Evolutionary conservation across 2,797 vertebrate species (phyloP), one percentile per base, ranked within the genome.

Genomic region (Merluccius polli): DNA sequence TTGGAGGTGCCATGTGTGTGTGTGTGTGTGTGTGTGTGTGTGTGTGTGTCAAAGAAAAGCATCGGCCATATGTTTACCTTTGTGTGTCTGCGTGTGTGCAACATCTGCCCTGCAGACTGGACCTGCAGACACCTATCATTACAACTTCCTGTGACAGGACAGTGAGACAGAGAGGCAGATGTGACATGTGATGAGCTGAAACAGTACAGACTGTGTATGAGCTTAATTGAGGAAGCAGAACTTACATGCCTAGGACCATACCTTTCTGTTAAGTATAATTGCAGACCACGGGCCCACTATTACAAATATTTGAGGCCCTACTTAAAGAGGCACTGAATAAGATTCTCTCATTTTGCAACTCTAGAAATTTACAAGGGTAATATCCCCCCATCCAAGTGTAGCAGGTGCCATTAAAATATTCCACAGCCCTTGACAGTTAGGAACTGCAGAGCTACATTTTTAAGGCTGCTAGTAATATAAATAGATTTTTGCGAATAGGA

Each of bases 11-110:
- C n/a, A n/a, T n/a, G n/a, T 35, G 36, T 12, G 36, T 38, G 36
- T 38, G 36, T 38, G 44, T 52, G 44, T 52, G 18, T 52, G 44
- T 6, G 44, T 52, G 41, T 44, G 41, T 44, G 44, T 52, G 44
- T 52, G 44, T 52, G 44, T 52, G 44, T 21, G 18, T 15, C 15
- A 9, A 36, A 36, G 36, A 18, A 1, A 48, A 48, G 44, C 44
- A 24, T 59, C 52, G 9, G 52, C 52, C 21, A 24, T 65, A 27
- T 65, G 59, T 59, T n/a, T 76, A 38, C n/a, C 29, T 59, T 44
- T 71, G 59, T 67, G 70, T 32, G 52, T 72, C 30, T 35, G 70
- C 35, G 72, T 71, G 38, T 78, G 71, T 74, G 75, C 73, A 31
- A 44, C 8, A 44, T 67, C 16, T 67, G 31, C 41, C 44, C 52